Conservation (phyloP, 2,888 invertebrate genomes). For the Atrina japonica region DNA sequence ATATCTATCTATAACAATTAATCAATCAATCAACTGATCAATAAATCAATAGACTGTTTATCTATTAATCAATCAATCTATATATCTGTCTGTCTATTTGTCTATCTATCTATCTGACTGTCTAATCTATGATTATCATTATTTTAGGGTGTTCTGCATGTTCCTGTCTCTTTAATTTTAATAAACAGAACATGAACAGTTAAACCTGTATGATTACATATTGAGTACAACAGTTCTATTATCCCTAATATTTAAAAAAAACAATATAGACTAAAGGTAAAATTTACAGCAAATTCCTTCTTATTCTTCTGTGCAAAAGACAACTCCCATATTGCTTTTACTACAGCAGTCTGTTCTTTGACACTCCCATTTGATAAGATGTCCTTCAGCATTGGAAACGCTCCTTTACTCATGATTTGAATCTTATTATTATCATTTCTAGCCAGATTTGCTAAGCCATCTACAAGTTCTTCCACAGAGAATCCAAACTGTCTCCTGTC, state of each 20-base stretch:
- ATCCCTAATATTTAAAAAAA: no score
- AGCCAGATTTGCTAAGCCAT: constrained; percentile 63
- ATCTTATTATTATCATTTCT: constrained; percentile 67
- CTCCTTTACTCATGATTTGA: constrained; percentile 54
- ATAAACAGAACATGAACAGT: no score
- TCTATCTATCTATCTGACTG: no score
- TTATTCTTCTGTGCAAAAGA: constrained; percentile 65
- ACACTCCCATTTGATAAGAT: constrained; percentile 48
- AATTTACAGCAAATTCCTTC: constrained; percentile 56
- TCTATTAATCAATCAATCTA: neutral
- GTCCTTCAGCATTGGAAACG: constrained; percentile 41
- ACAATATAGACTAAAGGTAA: no score
- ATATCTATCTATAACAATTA: neutral
- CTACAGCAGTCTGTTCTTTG: constrained; percentile 53
- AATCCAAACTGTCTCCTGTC: constrained; percentile 63
- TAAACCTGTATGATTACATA: no score
- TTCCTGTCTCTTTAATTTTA: no score
- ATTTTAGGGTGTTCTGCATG: no score
- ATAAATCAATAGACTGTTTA: no score
- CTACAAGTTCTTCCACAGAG: constrained; percentile 63
- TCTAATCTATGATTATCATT: no score
- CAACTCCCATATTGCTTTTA: constrained; percentile 63
- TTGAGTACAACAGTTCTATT: no score
- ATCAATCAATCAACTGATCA: neutral
- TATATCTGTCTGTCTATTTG: no score